Evolutionary conservation across 2,888 invertebrate species (phyloP).

Genomic region (Watsonalla cultraria): DNA sequence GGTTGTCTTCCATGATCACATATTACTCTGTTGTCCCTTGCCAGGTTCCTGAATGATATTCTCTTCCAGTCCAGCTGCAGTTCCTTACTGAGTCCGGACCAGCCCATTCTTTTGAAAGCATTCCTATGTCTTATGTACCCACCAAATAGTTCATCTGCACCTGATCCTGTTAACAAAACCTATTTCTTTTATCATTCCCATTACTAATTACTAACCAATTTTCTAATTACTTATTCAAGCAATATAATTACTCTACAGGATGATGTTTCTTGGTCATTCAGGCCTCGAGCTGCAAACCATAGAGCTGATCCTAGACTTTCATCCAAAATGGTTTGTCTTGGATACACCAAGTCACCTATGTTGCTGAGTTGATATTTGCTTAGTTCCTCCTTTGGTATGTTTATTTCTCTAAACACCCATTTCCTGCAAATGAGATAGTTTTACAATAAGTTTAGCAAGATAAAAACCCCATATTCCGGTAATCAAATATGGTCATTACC

Average conservation of each 20-base stretch:
- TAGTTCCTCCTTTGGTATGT: conserved; percentile 84
- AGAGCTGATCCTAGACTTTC: conserved; percentile 97
- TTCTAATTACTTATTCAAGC: neutral
- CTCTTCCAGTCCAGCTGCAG: conserved; percentile 88
- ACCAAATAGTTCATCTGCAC: conserved; percentile 98
- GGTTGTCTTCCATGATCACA: conserved; percentile 92
- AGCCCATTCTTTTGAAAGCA: conserved; percentile 78
- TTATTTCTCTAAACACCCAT: conserved; percentile 92
- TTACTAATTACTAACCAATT: neutral
- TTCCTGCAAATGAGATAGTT: conserved; percentile 58
- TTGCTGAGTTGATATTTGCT: conserved; percentile 69
- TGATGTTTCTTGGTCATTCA: conserved; percentile 75
- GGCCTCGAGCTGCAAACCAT: conserved; percentile 95
- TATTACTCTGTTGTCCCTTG: conserved; percentile 95
- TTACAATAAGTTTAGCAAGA: neutral
- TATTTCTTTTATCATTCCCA: conserved; percentile 32
- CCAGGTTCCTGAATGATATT: conserved; percentile 94
- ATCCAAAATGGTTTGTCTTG: conserved; percentile 92
- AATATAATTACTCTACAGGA: conserved; percentile 78
- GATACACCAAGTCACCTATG: conserved; percentile 90
- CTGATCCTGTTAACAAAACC: conserved; percentile 93
- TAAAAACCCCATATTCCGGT: too few species aligned
- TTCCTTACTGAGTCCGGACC: conserved; percentile 79
- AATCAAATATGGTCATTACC: conserved; percentile 39
- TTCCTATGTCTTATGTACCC: conserved; percentile 95